Percentiles rank a stretch among this genome's conserved stretches.
Evolutionary conservation across 1,140 invertebrate species (phyloP).

Genomic region (Aphaenogaster floridana): DNA sequence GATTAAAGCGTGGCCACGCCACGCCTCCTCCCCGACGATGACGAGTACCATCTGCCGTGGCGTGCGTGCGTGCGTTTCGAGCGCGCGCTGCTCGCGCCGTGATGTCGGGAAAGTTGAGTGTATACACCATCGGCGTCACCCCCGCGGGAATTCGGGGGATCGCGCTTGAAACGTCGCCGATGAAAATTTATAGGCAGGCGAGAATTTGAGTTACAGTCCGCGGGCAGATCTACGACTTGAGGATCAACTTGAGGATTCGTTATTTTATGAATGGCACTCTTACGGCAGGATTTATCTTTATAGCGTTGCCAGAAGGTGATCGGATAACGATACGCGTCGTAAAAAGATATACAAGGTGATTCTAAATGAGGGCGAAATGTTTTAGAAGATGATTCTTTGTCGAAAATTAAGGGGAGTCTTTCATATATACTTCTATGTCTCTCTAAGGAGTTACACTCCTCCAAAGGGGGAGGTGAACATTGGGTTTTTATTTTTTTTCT

Average conservation of each 20-base stretch:
- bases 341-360: neutral
- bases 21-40: constrained; percentile 63
- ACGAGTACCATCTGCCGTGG: constrained; percentile 71
- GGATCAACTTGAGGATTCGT: neutral
- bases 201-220: constrained; percentile 16
- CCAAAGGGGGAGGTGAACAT: too few species aligned
- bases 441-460: too few species aligned
- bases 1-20: constrained; percentile 68
- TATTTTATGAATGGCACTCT: neutral
- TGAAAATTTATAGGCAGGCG: neutral
- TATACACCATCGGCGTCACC: constrained; percentile 21
- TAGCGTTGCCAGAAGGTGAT: neutral
- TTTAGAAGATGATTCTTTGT: too few species aligned
- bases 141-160: neutral
- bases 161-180: neutral
- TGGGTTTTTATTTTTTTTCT: too few species aligned
- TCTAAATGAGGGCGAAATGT: too few species aligned
- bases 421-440: too few species aligned
- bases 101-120: constrained; percentile 60
- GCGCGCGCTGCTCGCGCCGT: constrained; percentile 51
- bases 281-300: neutral
- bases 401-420: too few species aligned
- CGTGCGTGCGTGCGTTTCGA: constrained; percentile 29
- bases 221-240: neutral
- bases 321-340: neutral